Evolutionary conservation across 2,888 invertebrate species (phyloP).

Genomic region (Agonopterix heracliana): DNA sequence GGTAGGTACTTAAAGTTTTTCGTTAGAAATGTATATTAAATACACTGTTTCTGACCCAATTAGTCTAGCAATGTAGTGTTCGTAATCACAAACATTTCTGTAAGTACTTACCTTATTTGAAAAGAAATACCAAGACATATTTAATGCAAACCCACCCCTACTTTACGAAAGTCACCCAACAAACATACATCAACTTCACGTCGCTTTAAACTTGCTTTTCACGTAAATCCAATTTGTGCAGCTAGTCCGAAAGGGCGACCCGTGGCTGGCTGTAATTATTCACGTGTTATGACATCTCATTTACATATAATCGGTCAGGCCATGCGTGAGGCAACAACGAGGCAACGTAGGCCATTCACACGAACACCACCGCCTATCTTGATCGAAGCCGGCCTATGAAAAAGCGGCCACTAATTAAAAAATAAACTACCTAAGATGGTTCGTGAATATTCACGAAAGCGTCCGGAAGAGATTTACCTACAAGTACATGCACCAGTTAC

Average conservation of each 20-base stretch:
- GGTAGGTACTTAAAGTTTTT: no score
- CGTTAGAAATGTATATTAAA: no score
- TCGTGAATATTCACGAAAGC: constrained; percentile 58
- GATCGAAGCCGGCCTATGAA: constrained; percentile 70
- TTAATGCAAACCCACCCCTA: not conserved
- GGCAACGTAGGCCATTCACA: constrained; percentile 69
- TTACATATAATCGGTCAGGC: constrained; percentile 72
- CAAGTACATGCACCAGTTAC: constrained; percentile 29
- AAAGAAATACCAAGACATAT: not conserved
- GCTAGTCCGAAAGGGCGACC: constrained; percentile 66
- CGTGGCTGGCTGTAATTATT: constrained; percentile 72
- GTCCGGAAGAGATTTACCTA: constrained; percentile 54
- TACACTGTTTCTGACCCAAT: no score
- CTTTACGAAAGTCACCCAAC: constrained; percentile 6
- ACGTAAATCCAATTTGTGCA: constrained; percentile 72
- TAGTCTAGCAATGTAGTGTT: no score
- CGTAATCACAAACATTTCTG: no score
- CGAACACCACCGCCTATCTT: constrained; percentile 61
- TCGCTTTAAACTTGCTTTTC: constrained; percentile 58
- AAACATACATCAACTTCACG: constrained; percentile 12
- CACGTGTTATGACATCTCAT: constrained; percentile 75
- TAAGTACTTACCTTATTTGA: no score
- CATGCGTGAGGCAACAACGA: constrained; percentile 67
- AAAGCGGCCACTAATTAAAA: constrained; percentile 72
- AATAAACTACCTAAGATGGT: constrained; percentile 66